phyloP scores from a whole-genome alignment of 2,888 invertebrate species.

The Agrochola lota region DNA sequence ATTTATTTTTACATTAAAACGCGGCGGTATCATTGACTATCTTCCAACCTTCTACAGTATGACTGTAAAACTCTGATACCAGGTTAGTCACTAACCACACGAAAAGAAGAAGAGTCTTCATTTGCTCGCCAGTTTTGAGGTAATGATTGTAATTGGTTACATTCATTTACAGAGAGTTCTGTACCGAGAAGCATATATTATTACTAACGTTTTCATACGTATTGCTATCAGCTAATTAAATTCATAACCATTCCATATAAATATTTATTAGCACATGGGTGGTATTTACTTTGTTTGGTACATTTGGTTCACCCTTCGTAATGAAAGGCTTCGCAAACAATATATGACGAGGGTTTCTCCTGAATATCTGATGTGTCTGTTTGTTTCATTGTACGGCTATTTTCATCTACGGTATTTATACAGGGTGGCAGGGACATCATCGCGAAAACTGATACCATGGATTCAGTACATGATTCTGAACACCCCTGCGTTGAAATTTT shows the following conservation, averaged over 20 bases:
- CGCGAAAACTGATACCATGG: too few species aligned
- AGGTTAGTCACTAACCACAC: too few species aligned
- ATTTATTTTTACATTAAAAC: too few species aligned
- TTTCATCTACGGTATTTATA: constrained; percentile 5
- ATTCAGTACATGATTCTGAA: too few species aligned
- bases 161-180: neutral
- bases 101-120: neutral
- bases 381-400: constrained; percentile 26
- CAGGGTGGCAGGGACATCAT: too few species aligned
- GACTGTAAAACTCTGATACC: too few species aligned
- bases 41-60: too few species aligned
- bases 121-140: neutral
- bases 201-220: neutral
- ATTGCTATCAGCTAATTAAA: constrained; percentile 36
- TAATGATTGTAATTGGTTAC: neutral
- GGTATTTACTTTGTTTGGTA: constrained; percentile 36
- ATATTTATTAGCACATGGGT: constrained; percentile 35
- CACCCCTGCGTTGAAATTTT: too few species aligned
- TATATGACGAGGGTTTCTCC: constrained; percentile 45
- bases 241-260: constrained; percentile 26
- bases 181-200: neutral
- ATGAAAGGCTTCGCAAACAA: constrained; percentile 51
- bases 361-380: constrained; percentile 33
- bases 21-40: too few species aligned
- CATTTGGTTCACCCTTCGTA: constrained; percentile 33